Percentiles rank a stretch among this genome's conserved stretches.
These are phyloP conservation scores for Clupea harengus DNA, from an alignment of 2,113 vertebrate genomes.

Conservation along the genomic window DNA sequence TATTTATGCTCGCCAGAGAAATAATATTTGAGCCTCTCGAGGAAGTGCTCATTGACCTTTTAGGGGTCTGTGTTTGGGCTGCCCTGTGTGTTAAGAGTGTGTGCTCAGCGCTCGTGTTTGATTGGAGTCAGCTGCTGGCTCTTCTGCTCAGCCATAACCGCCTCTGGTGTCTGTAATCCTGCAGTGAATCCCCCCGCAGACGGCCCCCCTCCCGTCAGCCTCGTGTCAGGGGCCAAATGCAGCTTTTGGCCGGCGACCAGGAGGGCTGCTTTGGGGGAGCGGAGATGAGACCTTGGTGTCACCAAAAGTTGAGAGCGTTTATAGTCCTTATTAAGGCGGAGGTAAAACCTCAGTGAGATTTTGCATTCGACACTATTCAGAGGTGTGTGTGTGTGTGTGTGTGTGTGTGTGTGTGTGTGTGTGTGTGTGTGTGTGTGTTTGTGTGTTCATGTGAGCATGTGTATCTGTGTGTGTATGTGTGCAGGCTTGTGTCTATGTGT, in stretches of 20 bases:
- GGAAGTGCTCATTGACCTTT: constrained; percentile 7
- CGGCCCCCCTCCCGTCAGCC: too few relatives aligned
- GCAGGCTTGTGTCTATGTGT: too few relatives aligned
- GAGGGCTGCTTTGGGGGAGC: background rate
- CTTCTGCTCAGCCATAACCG: background rate
- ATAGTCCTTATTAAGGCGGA: background rate
- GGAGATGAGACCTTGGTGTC: background rate
- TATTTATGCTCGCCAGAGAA: constrained; percentile 4
- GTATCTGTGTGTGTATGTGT: background rate
- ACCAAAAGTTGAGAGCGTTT: background rate
- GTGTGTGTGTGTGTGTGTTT: background rate
- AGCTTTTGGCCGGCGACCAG: background rate
- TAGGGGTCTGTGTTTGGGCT: background rate
- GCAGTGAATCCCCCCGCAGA: background rate
- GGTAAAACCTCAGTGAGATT: background rate
- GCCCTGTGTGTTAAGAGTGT: constrained; percentile 12
- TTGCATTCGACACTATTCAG: background rate
- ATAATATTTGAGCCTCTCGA: constrained; percentile 6
- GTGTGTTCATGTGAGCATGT: background rate
- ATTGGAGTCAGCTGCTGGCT: background rate
- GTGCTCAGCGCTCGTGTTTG: background rate
- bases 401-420: background rate
- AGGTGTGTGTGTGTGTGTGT: constrained; percentile 37
- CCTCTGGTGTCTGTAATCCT: constrained; percentile 3
- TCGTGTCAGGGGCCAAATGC: background rate